Percentiles rank a stretch among this genome's conserved stretches.
phyloP scores from a whole-genome alignment of 2,113 vertebrate genomes.

The Chloroceryle aenea region DNA sequence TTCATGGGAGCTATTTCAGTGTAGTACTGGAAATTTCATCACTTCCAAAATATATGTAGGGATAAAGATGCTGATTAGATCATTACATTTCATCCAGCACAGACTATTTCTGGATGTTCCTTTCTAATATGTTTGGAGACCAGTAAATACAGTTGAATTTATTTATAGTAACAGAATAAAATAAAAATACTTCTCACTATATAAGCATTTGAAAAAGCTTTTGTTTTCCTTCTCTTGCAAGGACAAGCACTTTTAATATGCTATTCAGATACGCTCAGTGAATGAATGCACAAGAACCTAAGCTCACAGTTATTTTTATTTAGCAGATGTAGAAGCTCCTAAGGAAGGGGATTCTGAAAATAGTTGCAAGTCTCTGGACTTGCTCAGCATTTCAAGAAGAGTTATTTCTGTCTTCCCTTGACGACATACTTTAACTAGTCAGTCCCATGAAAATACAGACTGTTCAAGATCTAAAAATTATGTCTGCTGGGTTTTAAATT shows the following conservation, averaged over 20 bases:
- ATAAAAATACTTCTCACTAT: not conserved
- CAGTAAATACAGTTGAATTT: not conserved
- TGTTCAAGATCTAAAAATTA: not conserved
- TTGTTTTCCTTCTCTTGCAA: not conserved
- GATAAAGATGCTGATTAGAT: not conserved
- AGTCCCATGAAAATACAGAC: not conserved
- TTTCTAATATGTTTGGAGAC: not conserved
- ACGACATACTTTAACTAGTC: not conserved
- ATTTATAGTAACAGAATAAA: not conserved
- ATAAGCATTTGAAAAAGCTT: not conserved
- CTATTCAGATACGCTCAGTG: not conserved
- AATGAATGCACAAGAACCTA: not conserved
- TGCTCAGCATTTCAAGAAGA: not conserved
- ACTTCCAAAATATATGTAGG: not conserved
- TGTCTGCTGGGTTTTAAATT: not conserved
- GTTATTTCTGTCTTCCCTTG: not conserved
- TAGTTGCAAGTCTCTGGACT: not conserved
- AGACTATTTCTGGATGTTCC: not conserved
- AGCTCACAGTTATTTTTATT: constrained; percentile 17
- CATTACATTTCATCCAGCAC: not conserved
- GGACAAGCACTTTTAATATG: not conserved
- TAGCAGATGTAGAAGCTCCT: constrained; percentile 11
- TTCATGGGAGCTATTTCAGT: not conserved
- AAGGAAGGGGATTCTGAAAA: constrained; percentile 1
- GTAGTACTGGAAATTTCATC: not conserved